Conservation (phyloP, 1,140 invertebrate species). For the Sycophaga agraensis region DNA sequence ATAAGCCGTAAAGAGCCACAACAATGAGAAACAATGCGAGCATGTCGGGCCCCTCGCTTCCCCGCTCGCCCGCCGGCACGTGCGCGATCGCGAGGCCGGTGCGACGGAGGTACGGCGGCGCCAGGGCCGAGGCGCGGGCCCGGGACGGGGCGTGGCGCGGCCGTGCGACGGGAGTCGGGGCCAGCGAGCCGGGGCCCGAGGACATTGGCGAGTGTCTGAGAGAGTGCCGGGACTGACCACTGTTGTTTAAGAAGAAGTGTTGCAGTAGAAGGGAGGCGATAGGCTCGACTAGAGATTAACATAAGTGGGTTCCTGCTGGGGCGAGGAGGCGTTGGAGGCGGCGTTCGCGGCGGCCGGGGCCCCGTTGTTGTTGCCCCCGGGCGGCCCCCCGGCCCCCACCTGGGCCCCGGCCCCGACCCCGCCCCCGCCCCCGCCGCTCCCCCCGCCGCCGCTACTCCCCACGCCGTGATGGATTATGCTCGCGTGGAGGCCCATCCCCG, state of each 20-base stretch:
- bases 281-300: constrained; percentile 87
- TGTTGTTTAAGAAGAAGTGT: constrained; percentile 60
- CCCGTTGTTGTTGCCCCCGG: constrained; percentile 55
- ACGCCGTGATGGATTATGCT: constrained; percentile 64
- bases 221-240: constrained; percentile 57
- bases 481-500: constrained; percentile 62
- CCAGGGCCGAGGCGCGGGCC: too few species aligned
- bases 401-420: constrained; percentile 53
- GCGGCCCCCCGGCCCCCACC: constrained; percentile 38
- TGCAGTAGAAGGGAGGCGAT: constrained; percentile 66
- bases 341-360: constrained; percentile 59
- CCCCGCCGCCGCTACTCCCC: constrained; percentile 64
- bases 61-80: background rate
- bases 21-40: constrained; percentile 62
- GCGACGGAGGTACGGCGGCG: too few species aligned
- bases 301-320: constrained; percentile 84
- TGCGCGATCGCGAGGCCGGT: too few species aligned
- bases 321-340: constrained; percentile 71
- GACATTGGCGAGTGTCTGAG: background rate
- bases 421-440: constrained; percentile 60
- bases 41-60: constrained; percentile 42
- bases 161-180: too few species aligned
- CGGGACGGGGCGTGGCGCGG: too few species aligned
- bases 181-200: too few species aligned
- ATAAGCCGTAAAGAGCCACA: constrained; percentile 61